Conservation (phyloP, 2,888 invertebrate species). For the Quadroppia sp. region DNA sequence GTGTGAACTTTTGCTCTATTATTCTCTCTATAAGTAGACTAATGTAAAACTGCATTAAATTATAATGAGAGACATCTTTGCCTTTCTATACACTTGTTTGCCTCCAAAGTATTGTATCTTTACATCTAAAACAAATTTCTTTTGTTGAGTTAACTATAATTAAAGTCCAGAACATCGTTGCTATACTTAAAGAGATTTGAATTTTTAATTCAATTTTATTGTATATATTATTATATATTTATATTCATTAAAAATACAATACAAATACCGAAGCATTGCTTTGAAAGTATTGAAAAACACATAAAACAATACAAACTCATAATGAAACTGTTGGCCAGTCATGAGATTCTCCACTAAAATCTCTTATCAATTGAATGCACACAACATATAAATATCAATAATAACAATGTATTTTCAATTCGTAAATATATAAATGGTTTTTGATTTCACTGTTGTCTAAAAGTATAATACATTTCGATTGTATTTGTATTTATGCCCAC, state of each 20-base stretch:
- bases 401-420: background rate
- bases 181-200: constrained; percentile 32
- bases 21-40: constrained; percentile 29
- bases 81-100: constrained; percentile 16
- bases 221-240: constrained; percentile 28
- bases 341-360: constrained; percentile 20
- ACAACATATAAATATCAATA: constrained; percentile 21
- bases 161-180: constrained; percentile 16
- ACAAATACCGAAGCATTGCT: background rate
- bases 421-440: constrained; percentile 12
- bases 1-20: constrained; percentile 37
- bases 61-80: constrained; percentile 34
- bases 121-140: constrained; percentile 24
- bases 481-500: constrained; percentile 17
- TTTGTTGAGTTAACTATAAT: background rate
- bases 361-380: constrained; percentile 38
- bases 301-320: constrained; percentile 4
- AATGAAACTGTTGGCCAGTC: constrained; percentile 20
- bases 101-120: background rate
- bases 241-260: background rate
- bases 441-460: background rate
- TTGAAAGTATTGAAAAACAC: background rate
- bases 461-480: background rate
- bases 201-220: constrained; percentile 34
- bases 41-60: constrained; percentile 26